phyloP scores from a whole-genome alignment of 2,888 invertebrate species.

The Anthophora plumipes region DNA sequence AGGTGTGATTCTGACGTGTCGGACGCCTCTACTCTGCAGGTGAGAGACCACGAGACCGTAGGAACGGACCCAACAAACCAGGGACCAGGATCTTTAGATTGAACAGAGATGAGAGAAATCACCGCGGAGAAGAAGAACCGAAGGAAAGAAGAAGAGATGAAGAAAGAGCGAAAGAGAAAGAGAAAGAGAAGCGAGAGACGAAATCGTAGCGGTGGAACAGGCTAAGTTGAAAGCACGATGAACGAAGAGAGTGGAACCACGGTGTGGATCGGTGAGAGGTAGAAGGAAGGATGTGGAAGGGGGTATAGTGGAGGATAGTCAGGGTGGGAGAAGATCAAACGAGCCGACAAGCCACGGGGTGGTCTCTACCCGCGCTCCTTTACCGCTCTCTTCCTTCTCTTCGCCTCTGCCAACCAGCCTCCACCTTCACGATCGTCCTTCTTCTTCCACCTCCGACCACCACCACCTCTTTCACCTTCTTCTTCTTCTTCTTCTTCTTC shows the following conservation, averaged over 20 bases:
- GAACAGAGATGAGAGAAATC: conserved; percentile 48
- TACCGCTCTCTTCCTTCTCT: conserved; percentile 68
- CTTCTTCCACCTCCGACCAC: conserved; percentile 50
- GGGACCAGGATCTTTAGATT: background rate
- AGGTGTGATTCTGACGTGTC: conserved; percentile 84
- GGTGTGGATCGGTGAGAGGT: conserved; percentile 44
- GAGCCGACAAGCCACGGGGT: conserved; percentile 84
- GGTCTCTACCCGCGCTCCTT: conserved; percentile 82
- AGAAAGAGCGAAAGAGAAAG: background rate
- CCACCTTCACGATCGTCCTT: conserved; percentile 57
- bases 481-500: conserved; percentile 52
- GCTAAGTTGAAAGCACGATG: conserved; percentile 48
- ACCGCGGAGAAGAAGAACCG: conserved; percentile 27
- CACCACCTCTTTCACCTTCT: conserved; percentile 51
- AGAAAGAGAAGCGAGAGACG: background rate
- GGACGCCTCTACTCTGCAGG: conserved; percentile 75
- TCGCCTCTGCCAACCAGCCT: conserved; percentile 65
- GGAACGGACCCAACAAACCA: conserved; percentile 8
- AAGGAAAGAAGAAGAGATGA: conserved; percentile 39
- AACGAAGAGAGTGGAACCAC: conserved; percentile 47
- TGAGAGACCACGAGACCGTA: conserved; percentile 68
- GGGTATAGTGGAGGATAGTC: conserved; percentile 49
- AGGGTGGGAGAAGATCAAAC: conserved; percentile 83
- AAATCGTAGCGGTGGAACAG: conserved; percentile 54
- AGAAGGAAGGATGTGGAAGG: conserved; percentile 39